Base-by-base conservation (phyloP, 2,113 vertebrate genomes). In the Apus apus region DNA sequence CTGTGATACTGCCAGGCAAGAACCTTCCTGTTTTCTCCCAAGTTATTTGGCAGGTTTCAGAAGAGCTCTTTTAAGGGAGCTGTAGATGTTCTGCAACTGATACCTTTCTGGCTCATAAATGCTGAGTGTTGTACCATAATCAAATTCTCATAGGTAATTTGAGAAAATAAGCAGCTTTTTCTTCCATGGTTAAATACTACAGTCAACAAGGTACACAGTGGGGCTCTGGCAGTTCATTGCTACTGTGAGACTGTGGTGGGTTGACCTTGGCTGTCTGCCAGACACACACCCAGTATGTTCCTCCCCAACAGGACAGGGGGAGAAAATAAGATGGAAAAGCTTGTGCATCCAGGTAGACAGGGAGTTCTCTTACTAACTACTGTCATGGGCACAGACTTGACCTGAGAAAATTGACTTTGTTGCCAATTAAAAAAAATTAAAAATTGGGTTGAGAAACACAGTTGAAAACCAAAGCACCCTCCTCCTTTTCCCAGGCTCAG, bases 131-230 rank as follows among this genome's bases (percentile, higher is more conserved):
- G 57, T 56, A 78, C 22, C 20, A 25, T 78, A 89, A 88, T 88
- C 56, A 83, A 92, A 86, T 84, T 83, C 64, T 87, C 40, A 66
- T 20, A 70, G 79, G 78, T 83, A 68, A 83, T 87, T 85, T 79
- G 78, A 89, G 54, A 88, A 30, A 80, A 65, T 62, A 73, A 80
- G 19, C 56, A 76, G 32, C 26, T 85, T 93, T 79, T 73, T 66
- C 64, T 90, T 80, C 30, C 29, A 32, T 53, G 66, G 32, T 75
- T 97, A 68, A 93, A 76, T 68, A 57, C 20, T 27, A 26, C n/a
- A 51, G 15, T 25, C 83, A 86, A 43, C 64, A 84, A n/a, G 20
- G 51, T 51, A 80, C 13, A 25, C 46, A 21, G 1, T 46, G 21
- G 36, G 27, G 27, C 11, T 32, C 48, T 64, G 48, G 60, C 19